Percentiles rank a stretch among this genome's conserved stretches.
These are phyloP conservation scores for Philonicus albiceps DNA, from an alignment of 2,888 invertebrate genomes.

Conservation along the genomic window DNA sequence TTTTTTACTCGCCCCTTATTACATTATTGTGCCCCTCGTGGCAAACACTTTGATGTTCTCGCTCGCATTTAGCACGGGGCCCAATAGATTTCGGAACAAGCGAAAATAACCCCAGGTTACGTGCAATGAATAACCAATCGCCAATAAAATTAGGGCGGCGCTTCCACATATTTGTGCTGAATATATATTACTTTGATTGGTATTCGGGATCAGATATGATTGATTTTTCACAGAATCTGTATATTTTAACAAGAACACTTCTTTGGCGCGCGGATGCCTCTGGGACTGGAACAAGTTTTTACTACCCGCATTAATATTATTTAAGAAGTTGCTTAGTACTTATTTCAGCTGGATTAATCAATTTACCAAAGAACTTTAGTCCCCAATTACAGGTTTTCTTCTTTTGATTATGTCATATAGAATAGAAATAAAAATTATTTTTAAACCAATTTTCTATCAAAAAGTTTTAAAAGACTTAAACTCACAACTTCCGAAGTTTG, in stretches of 20 bases:
- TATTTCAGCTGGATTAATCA: background rate
- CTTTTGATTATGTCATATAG: too few relatives aligned
- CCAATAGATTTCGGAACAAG: conserved; percentile 37
- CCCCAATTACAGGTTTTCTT: background rate
- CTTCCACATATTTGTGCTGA: conserved; percentile 23
- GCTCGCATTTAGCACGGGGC: conserved; percentile 23
- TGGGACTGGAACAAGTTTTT: background rate
- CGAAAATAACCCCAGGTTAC: conserved; percentile 32
- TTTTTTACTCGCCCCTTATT: background rate
- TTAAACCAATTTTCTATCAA: too few relatives aligned
- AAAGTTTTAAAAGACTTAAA: too few relatives aligned
- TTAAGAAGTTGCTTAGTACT: background rate
- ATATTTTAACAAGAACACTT: background rate
- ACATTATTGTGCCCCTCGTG: background rate
- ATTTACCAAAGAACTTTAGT: background rate
- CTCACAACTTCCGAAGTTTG: too few relatives aligned
- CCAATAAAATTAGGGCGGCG: conserved; percentile 24
- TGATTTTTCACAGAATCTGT: conserved; percentile 16
- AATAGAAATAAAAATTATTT: too few relatives aligned
- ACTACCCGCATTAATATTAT: background rate
- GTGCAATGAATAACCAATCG: conserved; percentile 27
- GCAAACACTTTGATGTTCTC: conserved; percentile 24
- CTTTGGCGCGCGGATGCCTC: background rate
- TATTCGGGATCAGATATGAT: conserved; percentile 34
- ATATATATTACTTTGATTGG: conserved; percentile 36